Percentiles rank a stretch among this genome's conserved stretches.
phyloP scores from a whole-genome alignment of 2,888 invertebrate species.

The Lochmaea capreae region DNA sequence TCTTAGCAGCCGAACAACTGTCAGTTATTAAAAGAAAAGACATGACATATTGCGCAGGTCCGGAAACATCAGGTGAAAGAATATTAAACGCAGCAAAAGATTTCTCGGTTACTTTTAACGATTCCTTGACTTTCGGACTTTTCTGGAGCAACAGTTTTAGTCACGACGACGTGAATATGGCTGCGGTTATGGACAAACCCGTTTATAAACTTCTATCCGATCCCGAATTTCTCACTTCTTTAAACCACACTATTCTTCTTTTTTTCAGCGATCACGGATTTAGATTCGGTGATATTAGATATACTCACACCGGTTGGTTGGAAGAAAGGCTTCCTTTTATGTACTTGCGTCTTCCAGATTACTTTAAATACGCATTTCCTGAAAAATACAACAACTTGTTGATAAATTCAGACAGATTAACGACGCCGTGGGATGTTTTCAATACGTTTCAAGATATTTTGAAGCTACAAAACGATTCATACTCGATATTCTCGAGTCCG shows the following conservation, averaged over 20 bases:
- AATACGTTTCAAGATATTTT: conserved; percentile 78
- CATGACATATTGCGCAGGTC: conserved; percentile 72
- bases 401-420: conserved; percentile 75
- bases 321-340: conserved; percentile 86
- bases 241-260: conserved; percentile 34
- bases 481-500: conserved; percentile 59
- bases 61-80: conserved; percentile 74
- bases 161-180: conserved; percentile 77
- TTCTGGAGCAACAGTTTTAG: conserved; percentile 86
- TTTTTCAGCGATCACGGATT: conserved; percentile 86
- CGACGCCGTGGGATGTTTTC: conserved; percentile 82
- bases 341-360: conserved; percentile 75
- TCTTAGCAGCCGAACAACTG: conserved; percentile 74
- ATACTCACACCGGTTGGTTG: conserved; percentile 79
- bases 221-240: conserved; percentile 32
- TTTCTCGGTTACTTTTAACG: conserved; percentile 67
- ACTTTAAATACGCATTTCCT: conserved; percentile 70
- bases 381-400: conserved; percentile 70
- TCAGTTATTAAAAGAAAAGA: conserved; percentile 67
- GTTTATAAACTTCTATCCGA: conserved; percentile 82
- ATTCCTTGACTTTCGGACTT: conserved; percentile 77
- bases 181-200: conserved; percentile 79
- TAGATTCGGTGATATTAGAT: conserved; percentile 79
- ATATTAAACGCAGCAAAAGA: conserved; percentile 77
- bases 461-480: conserved; percentile 65